Evolutionary conservation across 2,797 vertebrate genomes (phyloP).

Genomic region (Naso thynnoides): DNA sequence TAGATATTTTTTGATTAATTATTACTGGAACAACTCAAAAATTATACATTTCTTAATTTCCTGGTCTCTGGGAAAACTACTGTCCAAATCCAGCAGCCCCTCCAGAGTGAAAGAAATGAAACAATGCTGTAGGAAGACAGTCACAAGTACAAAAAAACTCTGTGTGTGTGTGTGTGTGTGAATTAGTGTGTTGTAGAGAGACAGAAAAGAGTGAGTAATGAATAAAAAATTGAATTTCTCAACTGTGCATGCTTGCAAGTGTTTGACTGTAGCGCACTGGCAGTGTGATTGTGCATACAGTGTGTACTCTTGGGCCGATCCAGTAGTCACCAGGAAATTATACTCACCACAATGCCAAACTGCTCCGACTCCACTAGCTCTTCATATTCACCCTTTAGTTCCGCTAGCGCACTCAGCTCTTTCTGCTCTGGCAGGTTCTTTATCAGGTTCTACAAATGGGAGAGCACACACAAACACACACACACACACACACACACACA

Average conservation of each 20-base stretch:
- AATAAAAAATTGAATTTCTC: slow-evolving; percentile 39
- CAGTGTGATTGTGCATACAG: slow-evolving; percentile 40
- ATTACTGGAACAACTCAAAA: slow-evolving; percentile 26
- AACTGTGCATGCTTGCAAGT: slow-evolving; percentile 38
- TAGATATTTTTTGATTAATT: slow-evolving; percentile 39
- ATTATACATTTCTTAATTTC: slow-evolving; percentile 46
- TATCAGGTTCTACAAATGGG: slow-evolving; percentile 90
- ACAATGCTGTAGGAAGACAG: slow-evolving; percentile 9
- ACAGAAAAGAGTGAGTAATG: slow-evolving; percentile 13
- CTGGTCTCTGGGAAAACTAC: slow-evolving; percentile 9
- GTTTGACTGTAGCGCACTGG: slow-evolving; percentile 38
- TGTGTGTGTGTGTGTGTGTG: slow-evolving; percentile 1
- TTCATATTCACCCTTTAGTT: slow-evolving; percentile 94
- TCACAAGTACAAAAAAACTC: slow-evolving; percentile 2
- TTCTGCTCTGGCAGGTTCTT: slow-evolving; percentile 98
- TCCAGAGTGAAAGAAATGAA: slow-evolving; percentile 5
- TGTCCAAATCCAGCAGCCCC: slow-evolving; percentile 20
- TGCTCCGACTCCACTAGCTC: slow-evolving; percentile 97
- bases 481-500: slow-evolving; percentile 44
- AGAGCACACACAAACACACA: slow-evolving; percentile 44
- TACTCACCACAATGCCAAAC: slow-evolving; percentile 97
- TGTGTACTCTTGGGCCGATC: slow-evolving; percentile 36
- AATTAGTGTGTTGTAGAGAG: slow-evolving; percentile 7
- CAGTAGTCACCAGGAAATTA: slow-evolving; percentile 47
- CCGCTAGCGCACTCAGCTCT: slow-evolving; percentile 91